Conservation (phyloP, 2,888 invertebrate genomes). For the Chaetogeoica ovagalla region DNA sequence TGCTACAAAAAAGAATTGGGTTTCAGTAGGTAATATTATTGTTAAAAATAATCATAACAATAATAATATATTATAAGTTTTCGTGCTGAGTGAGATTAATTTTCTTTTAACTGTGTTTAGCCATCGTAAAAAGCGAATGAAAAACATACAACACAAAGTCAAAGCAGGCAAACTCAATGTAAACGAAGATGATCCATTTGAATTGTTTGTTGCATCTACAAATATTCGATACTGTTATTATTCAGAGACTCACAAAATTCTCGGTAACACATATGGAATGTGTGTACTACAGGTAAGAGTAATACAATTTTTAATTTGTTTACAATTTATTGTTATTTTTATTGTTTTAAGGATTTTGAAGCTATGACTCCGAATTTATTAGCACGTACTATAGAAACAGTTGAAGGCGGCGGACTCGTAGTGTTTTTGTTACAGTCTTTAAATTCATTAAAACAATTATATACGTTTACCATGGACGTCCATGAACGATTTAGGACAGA, state of each 20-base stretch:
- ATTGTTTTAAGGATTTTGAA: slow-evolving; percentile 79
- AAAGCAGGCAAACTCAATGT: slow-evolving; percentile 85
- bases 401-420: slow-evolving; percentile 94
- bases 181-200: slow-evolving; percentile 95
- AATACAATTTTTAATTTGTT: background rate
- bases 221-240: slow-evolving; percentile 97
- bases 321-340: background rate
- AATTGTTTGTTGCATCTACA: slow-evolving; percentile 92
- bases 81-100: slow-evolving; percentile 58
- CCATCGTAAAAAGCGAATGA: slow-evolving; percentile 90
- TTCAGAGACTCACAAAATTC: slow-evolving; percentile 94
- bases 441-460: slow-evolving; percentile 87
- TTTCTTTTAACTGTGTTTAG: slow-evolving; percentile 59
- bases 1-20: slow-evolving; percentile 96
- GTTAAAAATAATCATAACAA: background rate
- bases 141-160: slow-evolving; percentile 78
- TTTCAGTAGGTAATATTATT: slow-evolving; percentile 72
- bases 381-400: slow-evolving; percentile 95
- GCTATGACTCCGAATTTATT: slow-evolving; percentile 95
- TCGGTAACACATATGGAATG: slow-evolving; percentile 96
- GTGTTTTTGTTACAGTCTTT: slow-evolving; percentile 84
- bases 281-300: slow-evolving; percentile 81
- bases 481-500: slow-evolving; percentile 94
- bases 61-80: slow-evolving; percentile 55
- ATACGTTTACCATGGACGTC: slow-evolving; percentile 97